Evolutionary conservation across 2,113 vertebrate genomes (phyloP), one percentile per base, ranked within the genome.

Genomic region (Catagonus wagneri): DNA sequence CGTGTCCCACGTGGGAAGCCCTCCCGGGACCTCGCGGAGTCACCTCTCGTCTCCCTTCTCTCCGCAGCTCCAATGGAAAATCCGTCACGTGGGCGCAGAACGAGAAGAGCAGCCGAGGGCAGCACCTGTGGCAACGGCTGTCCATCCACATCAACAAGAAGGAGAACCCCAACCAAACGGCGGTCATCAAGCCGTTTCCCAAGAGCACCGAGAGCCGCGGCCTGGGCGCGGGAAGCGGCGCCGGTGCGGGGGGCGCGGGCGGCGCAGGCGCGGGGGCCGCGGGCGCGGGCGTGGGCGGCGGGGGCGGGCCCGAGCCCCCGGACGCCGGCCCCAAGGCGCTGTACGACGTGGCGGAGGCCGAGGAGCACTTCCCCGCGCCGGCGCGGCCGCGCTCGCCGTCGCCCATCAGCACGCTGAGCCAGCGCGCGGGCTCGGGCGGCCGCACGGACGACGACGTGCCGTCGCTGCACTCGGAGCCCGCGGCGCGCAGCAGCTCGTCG

Each of bases 141-240:
- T 99, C 99, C 34, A 98, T 99, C 87, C 99, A 99, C 98, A 99
- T 99, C 98, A 99, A 99, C 98, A 99, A 99, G 97, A 99, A 99
- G n/a, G 99, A 99, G 97, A 99, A 98, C 96, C 97, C 98, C 63
- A 99, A 99, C 93, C 99, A 99, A 97, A 99, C 99, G 1, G 99
- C 99, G 0, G 99, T 99, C 95, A 99, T 99, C 98, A 99, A 99
- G 98, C 99, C 99, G 95, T 99, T 99, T 98, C 99, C 99, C 71
- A 99, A 99, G 98, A 98, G 99, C 93, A 97, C 98, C 10, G 99
- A 99, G 80, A 98, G 99, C 97, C 99, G 99, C 69, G 91, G 94
- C 91, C 68, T 12, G 68, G 83, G 94, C 98, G 98, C 94, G 16
- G 96, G 0, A 75, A 96, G 96, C 19, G 94, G 93, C 8, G 4